phyloP scores from a whole-genome alignment of 2,113 vertebrate genomes.

The Gallinago paraguaiae region DNA sequence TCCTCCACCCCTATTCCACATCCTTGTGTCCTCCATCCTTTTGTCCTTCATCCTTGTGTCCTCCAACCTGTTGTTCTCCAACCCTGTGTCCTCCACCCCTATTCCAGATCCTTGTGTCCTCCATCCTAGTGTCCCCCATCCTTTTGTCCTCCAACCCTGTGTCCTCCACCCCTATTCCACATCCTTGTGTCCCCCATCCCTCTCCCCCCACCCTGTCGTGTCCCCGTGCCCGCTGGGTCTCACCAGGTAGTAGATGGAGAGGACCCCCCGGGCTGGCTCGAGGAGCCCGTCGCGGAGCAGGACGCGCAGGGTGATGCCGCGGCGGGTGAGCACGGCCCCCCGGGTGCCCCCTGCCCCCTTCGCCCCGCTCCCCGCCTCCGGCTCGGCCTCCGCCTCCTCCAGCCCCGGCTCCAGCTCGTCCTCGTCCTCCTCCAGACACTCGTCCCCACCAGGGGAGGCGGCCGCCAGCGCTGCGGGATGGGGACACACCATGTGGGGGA shows the following conservation, averaged over 20 bases:
- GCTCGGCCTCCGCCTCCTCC: constrained; percentile 18
- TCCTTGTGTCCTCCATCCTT: not conserved
- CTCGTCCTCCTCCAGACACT: constrained; percentile 77
- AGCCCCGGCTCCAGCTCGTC: constrained; percentile 66
- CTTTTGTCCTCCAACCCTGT: too few relatives aligned
- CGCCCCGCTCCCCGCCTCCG: not conserved
- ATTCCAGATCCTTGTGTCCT: too few relatives aligned
- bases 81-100: too few relatives aligned
- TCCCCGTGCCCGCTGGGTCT: not conserved
- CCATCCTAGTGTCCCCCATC: too few relatives aligned
- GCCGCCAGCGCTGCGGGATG: constrained; percentile 54
- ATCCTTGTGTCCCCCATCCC: not conserved
- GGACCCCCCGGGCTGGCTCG: constrained; percentile 84
- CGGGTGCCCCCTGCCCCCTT: constrained; percentile 57
- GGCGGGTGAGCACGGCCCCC: constrained; percentile 86
- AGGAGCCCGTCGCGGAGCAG: constrained; percentile 92
- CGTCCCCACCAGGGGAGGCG: constrained; percentile 60
- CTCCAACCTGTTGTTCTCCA: too few relatives aligned
- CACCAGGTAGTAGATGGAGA: constrained; percentile 96
- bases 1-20: not conserved
- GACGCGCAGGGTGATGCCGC: constrained; percentile 91
- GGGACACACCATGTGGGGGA: not conserved
- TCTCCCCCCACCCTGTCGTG: not conserved
- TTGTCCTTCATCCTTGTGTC: too few relatives aligned
- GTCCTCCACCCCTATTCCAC: not conserved